A percentile compares a stretch with the other conserved stretches of the same genome.
phyloP scores from a whole-genome alignment of 1,140 invertebrate species.

The Brachystomella parvula region DNA sequence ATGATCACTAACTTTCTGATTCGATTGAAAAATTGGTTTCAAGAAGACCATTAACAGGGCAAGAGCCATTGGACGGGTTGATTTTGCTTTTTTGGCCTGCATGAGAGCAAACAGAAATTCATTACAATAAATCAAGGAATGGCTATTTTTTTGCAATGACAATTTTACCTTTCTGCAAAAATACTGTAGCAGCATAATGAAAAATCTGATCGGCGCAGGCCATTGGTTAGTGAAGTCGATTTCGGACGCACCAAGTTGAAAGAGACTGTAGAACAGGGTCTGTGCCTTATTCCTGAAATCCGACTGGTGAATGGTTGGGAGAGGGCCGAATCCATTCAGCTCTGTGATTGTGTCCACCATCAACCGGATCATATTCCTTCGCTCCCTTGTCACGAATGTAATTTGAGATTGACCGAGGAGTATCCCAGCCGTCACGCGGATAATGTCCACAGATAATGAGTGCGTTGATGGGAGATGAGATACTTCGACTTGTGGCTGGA shows the following conservation, averaged over 20 bases:
- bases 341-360: not conserved
- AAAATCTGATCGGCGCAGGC: slow-evolving; percentile 6
- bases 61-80: not conserved
- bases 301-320: not conserved
- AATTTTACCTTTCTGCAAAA: slow-evolving; percentile 8
- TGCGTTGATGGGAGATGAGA: slow-evolving; percentile 14
- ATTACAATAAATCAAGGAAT: not conserved
- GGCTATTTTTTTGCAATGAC: not conserved
- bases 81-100: not conserved
- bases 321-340: not conserved
- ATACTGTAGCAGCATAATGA: slow-evolving; percentile 1
- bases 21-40: not conserved
- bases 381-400: not conserved
- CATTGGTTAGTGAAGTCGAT: slow-evolving; percentile 2
- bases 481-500: slow-evolving; percentile 28
- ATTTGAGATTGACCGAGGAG: slow-evolving; percentile 15
- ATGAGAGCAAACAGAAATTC: not conserved
- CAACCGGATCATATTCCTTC: not conserved
- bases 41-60: not conserved
- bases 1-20: not conserved
- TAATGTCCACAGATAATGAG: slow-evolving; percentile 19
- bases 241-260: not conserved
- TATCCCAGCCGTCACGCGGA: slow-evolving; percentile 28
- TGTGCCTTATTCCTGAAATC: not conserved
- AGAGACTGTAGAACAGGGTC: not conserved